Percentiles rank a stretch among this genome's conserved stretches.
These are phyloP conservation scores for Macroglossus sobrinus DNA, from an alignment of 2,113 vertebrate species.

Conservation along the genomic window DNA sequence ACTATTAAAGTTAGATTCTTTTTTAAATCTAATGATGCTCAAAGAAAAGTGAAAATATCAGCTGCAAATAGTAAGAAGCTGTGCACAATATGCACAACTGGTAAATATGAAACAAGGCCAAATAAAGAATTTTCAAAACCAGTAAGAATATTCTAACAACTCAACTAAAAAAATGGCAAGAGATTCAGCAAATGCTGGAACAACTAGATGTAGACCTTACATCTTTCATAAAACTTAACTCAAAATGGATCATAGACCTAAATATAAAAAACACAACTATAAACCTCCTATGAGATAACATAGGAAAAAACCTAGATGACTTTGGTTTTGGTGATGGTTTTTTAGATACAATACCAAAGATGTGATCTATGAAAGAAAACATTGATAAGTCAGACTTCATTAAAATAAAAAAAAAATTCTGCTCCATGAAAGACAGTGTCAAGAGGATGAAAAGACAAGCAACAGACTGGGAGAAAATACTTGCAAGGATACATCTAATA, in stretches of 20 bases:
- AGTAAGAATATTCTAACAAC: background rate
- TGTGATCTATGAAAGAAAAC: background rate
- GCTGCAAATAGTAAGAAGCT: background rate
- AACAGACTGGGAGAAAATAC: background rate
- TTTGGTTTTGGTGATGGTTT: background rate
- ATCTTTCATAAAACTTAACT: background rate
- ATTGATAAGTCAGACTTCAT: background rate
- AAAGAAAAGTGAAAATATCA: background rate
- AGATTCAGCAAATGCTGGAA: background rate
- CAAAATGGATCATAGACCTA: background rate
- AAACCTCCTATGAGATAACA: background rate
- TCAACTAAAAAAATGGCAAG: background rate
- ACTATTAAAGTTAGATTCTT: background rate
- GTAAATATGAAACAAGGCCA: background rate
- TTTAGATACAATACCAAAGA: background rate
- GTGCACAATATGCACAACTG: background rate
- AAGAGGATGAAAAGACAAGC: background rate
- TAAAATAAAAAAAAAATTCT: background rate
- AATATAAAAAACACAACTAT: background rate
- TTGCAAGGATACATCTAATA: background rate
- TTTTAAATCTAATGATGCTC: background rate
- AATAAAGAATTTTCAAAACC: background rate
- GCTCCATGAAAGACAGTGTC: background rate
- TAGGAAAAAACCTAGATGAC: background rate
- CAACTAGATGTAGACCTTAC: background rate